phyloP scores from a whole-genome alignment of 2,113 vertebrate genomes.

The Nymphicus hollandicus region DNA sequence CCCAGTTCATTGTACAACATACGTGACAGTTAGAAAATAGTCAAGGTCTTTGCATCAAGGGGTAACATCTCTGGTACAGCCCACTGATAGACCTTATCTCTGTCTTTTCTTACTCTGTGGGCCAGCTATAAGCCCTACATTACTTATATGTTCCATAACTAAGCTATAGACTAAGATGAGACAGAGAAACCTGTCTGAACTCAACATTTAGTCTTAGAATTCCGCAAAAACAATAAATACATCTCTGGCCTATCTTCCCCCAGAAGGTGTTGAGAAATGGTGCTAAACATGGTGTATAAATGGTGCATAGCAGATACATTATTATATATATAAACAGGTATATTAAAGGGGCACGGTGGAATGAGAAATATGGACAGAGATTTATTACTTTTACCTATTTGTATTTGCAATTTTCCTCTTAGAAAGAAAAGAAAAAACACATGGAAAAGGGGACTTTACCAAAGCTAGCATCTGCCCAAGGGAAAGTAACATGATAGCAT shows the following conservation, averaged over 20 bases:
- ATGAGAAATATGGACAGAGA: neutral
- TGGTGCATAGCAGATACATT: neutral
- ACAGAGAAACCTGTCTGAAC: neutral
- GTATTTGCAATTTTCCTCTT: neutral
- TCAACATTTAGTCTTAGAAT: neutral
- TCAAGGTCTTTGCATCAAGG: neutral
- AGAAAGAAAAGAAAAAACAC: neutral
- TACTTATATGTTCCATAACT: neutral
- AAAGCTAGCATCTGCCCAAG: neutral
- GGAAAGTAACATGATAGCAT: neutral
- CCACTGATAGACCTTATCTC: neutral
- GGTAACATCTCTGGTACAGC: neutral
- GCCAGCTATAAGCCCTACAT: neutral
- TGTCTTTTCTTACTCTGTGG: neutral
- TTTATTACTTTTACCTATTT: neutral
- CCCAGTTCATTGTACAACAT: neutral
- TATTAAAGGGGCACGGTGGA: neutral
- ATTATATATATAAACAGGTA: neutral
- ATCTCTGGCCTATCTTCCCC: neutral
- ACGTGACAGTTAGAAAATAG: neutral
- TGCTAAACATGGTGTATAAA: neutral
- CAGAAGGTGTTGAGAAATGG: neutral
- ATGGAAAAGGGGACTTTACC: neutral
- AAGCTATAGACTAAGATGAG: neutral
- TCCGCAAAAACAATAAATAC: neutral